These are phyloP conservation scores for Laterallus jamaicensis DNA, from an alignment of 2,113 vertebrate species.

Conservation along the genomic window DNA sequence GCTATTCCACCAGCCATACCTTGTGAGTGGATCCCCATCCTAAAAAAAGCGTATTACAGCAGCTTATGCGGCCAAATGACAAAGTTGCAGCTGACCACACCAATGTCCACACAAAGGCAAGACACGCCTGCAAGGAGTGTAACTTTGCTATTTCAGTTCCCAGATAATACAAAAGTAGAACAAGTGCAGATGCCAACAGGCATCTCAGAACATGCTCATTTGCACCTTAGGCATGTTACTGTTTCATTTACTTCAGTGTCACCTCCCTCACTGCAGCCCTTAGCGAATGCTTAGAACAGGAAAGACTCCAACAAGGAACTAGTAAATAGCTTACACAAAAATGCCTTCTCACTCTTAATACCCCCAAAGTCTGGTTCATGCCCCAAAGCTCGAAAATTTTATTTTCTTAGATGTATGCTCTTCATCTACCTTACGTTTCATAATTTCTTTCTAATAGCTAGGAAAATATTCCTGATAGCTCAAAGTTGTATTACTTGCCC, in stretches of 20 bases:
- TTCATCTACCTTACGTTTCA: background rate
- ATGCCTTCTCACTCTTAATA: background rate
- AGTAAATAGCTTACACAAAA: background rate
- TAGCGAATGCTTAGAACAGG: background rate
- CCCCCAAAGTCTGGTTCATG: background rate
- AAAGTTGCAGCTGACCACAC: background rate
- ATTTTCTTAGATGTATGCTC: accelerated
- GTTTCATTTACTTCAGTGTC: background rate
- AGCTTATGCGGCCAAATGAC: background rate
- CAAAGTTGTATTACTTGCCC: background rate
- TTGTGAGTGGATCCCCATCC: background rate
- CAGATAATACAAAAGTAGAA: background rate
- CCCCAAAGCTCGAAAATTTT: background rate
- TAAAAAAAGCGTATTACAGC: background rate
- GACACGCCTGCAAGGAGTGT: background rate
- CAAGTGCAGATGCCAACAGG: background rate
- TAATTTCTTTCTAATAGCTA: background rate
- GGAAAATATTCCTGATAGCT: background rate
- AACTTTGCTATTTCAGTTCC: background rate
- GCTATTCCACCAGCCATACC: background rate
- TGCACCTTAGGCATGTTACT: background rate
- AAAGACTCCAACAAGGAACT: background rate
- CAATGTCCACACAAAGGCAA: constrained; percentile 6
- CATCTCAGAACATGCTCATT: background rate
- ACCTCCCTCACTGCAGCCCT: background rate